Base-by-base conservation (phyloP, 2,888 invertebrate genomes). In the Stenchaetothrips biformis region DNA sequence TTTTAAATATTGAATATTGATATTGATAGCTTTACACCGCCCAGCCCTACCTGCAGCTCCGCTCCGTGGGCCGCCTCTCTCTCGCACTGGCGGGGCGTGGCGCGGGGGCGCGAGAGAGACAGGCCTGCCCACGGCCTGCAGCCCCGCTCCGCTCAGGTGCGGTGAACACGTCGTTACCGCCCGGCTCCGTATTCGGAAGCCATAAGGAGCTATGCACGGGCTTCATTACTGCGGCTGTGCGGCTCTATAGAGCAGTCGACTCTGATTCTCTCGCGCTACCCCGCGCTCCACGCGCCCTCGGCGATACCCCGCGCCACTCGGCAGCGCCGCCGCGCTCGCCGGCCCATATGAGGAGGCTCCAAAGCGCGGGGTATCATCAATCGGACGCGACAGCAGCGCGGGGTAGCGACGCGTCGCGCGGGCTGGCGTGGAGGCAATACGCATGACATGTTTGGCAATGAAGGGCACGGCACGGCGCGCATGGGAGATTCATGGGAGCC, bases 401-500 rank as follows among this genome's bases (percentile, higher is more conserved):
- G 67, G 25, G 25, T 25, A 21, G 21, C 25, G 59, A 18, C 59
- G 67, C 67, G 67, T 7, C 67, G 21, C 25, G 67, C 1, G 8
- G 21, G 67, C 25, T 25, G 13, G 53, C 53, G 0, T 37, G 37
- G 37, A 53, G 53, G 53, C 53, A 53, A 53, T 53, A 53, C 67
- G 21, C 67, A 74, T 74, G 67, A 74, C 67, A 53, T 53, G 53
- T 13, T 53, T 53, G 53, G 53, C 53, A 53, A 53, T 13, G 13
- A 53, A 53, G 53, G 53, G 53, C 16, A 4, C 53, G 16, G 13
- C 11, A 18, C 53, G 9, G 13, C 53, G 0, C 13, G 13, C 53
- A 13, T 53, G 67, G 25, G 67, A 74, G 67, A 74, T 74, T 74
- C 67, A 74, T 74, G 67, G 67, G 25, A 74, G 67, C 53, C 53